Base-by-base conservation (phyloP, 23 tunicate species). In the Styela plicata region DNA sequence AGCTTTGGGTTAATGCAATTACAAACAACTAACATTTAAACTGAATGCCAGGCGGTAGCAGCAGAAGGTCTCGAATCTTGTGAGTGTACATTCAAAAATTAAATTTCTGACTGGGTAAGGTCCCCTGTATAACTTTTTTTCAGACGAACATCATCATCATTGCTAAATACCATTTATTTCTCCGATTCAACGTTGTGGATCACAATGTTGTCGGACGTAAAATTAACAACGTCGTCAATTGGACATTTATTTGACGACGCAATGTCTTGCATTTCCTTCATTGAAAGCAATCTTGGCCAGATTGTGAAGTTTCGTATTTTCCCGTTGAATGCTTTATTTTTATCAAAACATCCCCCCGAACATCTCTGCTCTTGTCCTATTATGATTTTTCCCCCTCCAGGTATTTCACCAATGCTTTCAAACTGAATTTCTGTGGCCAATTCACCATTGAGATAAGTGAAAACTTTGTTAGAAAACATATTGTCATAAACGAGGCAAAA, bases 331-430 rank as follows among this genome's bases (percentile, higher is more conserved):
- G 78, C 78, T 35, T 73, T 73, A 16, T 1, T 31, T 35, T 73
- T 73, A 13, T 73, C 78, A 22, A 73, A 73, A 22, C 78, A 73
- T 33, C 78, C 78, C 16, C 52, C 52, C 19, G 17, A 19, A 34
- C 78, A 73, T 33, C 78, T 52, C 27, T 73, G 78, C 27, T 19
- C 22, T 31, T 73, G 78, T 0, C 78, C 78, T 19, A 73, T 73
- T 16, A 73, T 73, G 20, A 73, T 34, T 73, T 32, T 73, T 34
- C 78, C 78, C 57, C 78, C 78, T 17, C 21, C 78, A 16, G 78
- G 78, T 33, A 73, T 2, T 24, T 24, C 32, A 18, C 57, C 57
- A 24, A 2, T 13, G 16, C 32, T 28, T 31, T 73, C 78, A 73
- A 73, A 73, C 13, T 32, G 26, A 32, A 73, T 32, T 28, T 31